phyloP scores from a whole-genome alignment of 2,113 vertebrate genomes.

The Bujurquina vittata region DNA sequence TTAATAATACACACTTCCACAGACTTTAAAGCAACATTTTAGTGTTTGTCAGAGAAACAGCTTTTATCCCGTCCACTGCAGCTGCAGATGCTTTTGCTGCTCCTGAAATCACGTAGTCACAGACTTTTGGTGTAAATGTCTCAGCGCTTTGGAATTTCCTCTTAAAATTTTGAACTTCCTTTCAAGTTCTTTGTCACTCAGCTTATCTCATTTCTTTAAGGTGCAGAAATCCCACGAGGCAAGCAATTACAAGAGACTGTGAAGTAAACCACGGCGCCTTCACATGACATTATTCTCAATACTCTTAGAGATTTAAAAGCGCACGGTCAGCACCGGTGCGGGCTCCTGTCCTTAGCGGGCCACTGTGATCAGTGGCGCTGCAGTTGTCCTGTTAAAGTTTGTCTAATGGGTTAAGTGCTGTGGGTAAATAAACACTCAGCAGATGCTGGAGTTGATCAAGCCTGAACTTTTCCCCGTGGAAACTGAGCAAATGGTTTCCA shows the following conservation, averaged over 20 bases:
- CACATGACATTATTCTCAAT: neutral
- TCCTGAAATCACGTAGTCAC: neutral
- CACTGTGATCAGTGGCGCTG: slow-evolving; percentile 27
- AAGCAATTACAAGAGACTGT: neutral
- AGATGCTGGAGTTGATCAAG: slow-evolving; percentile 70
- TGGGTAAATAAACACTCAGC: slow-evolving; percentile 75
- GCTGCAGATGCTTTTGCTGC: neutral
- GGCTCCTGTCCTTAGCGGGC: slow-evolving; percentile 18
- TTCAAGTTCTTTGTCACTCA: neutral
- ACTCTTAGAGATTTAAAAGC: neutral
- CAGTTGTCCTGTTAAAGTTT: slow-evolving; percentile 47
- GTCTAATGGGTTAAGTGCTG: slow-evolving; percentile 66
- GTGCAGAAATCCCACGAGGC: neutral
- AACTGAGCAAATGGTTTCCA: slow-evolving; percentile 73
- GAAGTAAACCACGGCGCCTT: neutral
- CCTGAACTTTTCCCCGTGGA: slow-evolving; percentile 64
- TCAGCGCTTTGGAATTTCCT: slow-evolving; percentile 26
- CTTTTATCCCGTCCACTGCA: neutral
- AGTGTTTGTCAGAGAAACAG: neutral
- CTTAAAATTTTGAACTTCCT: slow-evolving; percentile 3
- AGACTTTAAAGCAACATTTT: neutral
- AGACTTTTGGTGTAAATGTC: neutral
- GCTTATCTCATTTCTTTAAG: neutral
- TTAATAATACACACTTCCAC: neutral
- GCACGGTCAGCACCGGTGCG: neutral